Evolutionary conservation across 1,140 invertebrate species (phyloP).

Genomic region (Drosophila novamexicana): DNA sequence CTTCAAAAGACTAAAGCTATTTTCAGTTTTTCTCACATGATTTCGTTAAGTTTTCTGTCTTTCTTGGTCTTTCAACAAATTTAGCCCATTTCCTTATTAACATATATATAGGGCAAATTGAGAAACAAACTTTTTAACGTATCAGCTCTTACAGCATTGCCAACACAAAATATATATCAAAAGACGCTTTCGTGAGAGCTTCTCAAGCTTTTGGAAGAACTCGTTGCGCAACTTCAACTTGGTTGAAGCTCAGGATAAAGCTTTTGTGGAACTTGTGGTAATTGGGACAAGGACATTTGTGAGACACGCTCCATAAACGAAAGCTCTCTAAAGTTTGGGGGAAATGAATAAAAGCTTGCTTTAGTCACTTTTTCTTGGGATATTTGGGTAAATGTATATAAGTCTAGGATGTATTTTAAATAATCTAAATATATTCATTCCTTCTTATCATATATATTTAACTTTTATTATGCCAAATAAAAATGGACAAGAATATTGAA

Average conservation of each 20-base stretch:
- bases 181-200: slow-evolving; percentile 6
- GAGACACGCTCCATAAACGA: background rate
- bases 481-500: slow-evolving; percentile 30
- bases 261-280: background rate
- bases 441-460: background rate
- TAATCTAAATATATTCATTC: too few relatives aligned
- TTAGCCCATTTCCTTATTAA: too few relatives aligned
- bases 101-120: background rate
- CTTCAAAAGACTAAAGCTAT: too few relatives aligned
- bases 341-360: background rate
- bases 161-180: background rate
- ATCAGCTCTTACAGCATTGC: slow-evolving; percentile 12
- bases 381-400: too few relatives aligned
- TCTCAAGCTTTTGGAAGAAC: slow-evolving; percentile 4
- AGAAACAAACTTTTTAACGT: slow-evolving; percentile 17
- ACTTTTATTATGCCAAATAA: background rate
- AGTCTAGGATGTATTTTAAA: too few relatives aligned
- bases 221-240: background rate
- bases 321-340: slow-evolving; percentile 13
- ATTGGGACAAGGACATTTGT: slow-evolving; percentile 5
- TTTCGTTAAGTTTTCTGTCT: too few relatives aligned
- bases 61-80: too few relatives aligned
- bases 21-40: too few relatives aligned
- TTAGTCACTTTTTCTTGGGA: too few relatives aligned
- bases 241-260: slow-evolving; percentile 16